phyloP scores from a whole-genome alignment of 2,113 vertebrate genomes.

The Caloenas nicobarica region DNA sequence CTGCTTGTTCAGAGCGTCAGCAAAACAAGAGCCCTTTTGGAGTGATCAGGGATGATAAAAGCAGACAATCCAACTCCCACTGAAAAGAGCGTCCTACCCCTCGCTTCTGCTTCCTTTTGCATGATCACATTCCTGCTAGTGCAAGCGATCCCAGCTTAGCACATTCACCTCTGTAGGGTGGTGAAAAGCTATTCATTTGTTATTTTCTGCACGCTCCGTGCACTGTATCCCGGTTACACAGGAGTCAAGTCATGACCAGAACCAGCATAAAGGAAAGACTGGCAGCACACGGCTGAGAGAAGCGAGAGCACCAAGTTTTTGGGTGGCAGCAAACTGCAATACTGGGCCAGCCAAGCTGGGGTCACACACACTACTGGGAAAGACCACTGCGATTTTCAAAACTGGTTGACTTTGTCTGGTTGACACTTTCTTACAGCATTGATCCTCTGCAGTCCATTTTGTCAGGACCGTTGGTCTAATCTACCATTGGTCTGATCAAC shows the following conservation, averaged over 20 bases:
- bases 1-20: neutral
- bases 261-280: neutral
- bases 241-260: neutral
- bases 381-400: neutral
- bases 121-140: neutral
- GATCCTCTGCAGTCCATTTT: neutral
- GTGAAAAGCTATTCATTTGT: neutral
- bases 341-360: neutral
- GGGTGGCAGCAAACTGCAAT: neutral
- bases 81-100: neutral
- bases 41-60: neutral
- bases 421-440: neutral
- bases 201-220: neutral
- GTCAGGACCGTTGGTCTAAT: neutral
- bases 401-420: neutral
- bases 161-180: neutral
- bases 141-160: neutral
- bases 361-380: neutral
- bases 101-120: neutral
- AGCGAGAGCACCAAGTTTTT: neutral
- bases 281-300: neutral
- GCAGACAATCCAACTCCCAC: neutral
- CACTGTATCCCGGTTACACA: neutral
- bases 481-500: neutral
- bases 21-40: neutral